phyloP scores from a whole-genome alignment of 1,140 invertebrate species.

The Orchesella cincta region DNA sequence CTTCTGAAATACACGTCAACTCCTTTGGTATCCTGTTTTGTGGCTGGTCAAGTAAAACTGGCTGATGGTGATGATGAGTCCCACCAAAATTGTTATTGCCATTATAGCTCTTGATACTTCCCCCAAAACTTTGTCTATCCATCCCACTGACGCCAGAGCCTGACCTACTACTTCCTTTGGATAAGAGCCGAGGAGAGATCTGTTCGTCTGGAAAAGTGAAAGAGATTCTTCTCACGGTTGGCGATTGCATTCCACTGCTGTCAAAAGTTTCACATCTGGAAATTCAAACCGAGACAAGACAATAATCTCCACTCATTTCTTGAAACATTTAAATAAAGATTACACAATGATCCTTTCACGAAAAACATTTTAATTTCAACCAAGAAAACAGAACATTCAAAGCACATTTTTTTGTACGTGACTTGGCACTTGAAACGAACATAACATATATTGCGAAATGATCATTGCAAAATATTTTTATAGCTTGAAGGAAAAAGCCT shows the following conservation, averaged over 20 bases:
- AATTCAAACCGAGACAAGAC: neutral
- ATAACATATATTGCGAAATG: neutral
- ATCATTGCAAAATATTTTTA: neutral
- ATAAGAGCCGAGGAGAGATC: slow-evolving; percentile 21
- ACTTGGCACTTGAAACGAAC: slow-evolving; percentile 14
- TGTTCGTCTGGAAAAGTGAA: slow-evolving; percentile 28
- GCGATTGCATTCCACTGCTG: slow-evolving; percentile 35
- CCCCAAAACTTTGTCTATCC: slow-evolving; percentile 4
- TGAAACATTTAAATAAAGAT: slow-evolving; percentile 4
- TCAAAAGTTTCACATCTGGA: slow-evolving; percentile 37
- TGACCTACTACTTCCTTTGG: slow-evolving; percentile 32
- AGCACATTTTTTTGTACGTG: slow-evolving; percentile 21
- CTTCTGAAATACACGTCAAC: slow-evolving; percentile 81
- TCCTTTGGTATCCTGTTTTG: slow-evolving; percentile 56
- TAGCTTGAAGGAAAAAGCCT: neutral
- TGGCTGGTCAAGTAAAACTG: neutral
- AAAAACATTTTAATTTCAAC: neutral
- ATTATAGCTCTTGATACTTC: neutral
- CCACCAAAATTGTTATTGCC: neutral
- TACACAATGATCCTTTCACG: neutral
- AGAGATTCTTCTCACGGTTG: slow-evolving; percentile 10
- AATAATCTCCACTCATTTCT: slow-evolving; percentile 9
- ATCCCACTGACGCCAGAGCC: slow-evolving; percentile 3
- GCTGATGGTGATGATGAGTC: slow-evolving; percentile 17
- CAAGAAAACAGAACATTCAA: neutral